A percentile compares a stretch with the other conserved stretches of the same genome.
phyloP scores from a whole-genome alignment of 2,797 vertebrate species.

The Gadopsis bispinosus region DNA sequence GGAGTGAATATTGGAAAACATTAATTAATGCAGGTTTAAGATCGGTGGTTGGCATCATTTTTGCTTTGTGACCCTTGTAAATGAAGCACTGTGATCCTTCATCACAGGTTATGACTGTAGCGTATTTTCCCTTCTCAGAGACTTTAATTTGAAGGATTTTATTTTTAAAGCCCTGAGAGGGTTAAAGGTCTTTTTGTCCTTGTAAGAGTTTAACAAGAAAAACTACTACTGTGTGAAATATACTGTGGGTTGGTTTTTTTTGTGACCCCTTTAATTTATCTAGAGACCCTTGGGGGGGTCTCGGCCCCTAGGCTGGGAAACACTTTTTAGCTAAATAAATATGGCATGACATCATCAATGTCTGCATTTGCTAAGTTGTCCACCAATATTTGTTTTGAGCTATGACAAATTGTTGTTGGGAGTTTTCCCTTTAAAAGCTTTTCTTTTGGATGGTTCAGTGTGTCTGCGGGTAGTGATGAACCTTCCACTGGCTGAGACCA shows the following conservation, averaged over 20 bases:
- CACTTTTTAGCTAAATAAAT: neutral
- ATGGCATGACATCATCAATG: neutral
- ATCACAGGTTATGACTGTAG: no score
- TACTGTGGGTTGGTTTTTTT: neutral
- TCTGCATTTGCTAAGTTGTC: neutral
- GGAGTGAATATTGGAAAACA: neutral
- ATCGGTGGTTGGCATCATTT: no score
- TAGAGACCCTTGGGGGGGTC: no score
- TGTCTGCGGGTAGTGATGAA: conserved; percentile 45
- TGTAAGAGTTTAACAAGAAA: conserved; percentile 9
- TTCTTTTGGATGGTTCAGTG: conserved; percentile 30
- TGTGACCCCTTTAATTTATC: neutral
- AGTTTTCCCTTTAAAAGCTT: conserved; percentile 30
- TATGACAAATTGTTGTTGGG: conserved; percentile 18
- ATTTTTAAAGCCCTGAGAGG: neutral
- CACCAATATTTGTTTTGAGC: conserved; percentile 35
- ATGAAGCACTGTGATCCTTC: no score
- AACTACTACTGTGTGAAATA: neutral
- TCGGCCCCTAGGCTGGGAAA: no score
- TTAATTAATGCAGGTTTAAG: no score
- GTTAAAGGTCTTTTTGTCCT: neutral
- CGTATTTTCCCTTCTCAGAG: neutral
- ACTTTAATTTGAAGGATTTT: neutral
- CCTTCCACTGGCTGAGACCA: conserved; percentile 34
- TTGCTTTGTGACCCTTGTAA: no score